These are phyloP conservation scores for Empis stercorea DNA, from an alignment of 2,888 invertebrate genomes.

Conservation along the genomic window DNA sequence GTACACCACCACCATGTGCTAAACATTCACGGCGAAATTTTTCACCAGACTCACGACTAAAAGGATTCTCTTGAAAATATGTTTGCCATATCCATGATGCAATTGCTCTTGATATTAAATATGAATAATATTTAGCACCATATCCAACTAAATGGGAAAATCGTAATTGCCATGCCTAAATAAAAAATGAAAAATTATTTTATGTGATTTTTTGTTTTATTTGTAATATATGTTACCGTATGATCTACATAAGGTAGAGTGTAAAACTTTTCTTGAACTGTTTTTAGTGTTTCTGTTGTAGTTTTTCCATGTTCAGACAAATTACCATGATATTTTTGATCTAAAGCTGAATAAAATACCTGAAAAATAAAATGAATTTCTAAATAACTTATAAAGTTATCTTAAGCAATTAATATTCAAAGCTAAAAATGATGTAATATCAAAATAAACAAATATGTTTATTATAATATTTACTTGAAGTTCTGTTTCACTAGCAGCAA, in stretches of 20 bases:
- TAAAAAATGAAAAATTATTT: conserved; percentile 9
- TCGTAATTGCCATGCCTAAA: conserved; percentile 82
- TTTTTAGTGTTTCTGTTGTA: conserved; percentile 62
- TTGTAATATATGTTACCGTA: conserved; percentile 45
- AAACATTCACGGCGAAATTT: conserved; percentile 63
- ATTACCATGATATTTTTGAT: conserved; percentile 70
- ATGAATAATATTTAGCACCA: conserved; percentile 97
- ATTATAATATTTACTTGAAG: conserved; percentile 50
- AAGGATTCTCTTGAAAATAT: conserved; percentile 67
- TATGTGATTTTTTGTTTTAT: background rate
- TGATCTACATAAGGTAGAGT: conserved; percentile 74
- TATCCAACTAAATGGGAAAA: conserved; percentile 96
- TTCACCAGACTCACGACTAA: conserved; percentile 65
- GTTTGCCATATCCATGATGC: conserved; percentile 88
- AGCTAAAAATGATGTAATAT: no score
- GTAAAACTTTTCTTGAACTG: conserved; percentile 72
- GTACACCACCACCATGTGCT: conserved; percentile 76
- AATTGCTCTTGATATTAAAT: conserved; percentile 85
- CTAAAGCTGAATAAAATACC: conserved; percentile 81
- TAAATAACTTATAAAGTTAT: no score
- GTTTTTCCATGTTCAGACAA: conserved; percentile 23
- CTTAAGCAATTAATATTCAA: no score
- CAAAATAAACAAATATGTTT: no score
- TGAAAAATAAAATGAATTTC: conserved; percentile 37
- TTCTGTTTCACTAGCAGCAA: conserved; percentile 79